Evolutionary conservation across 1,140 invertebrate species (phyloP), one percentile per base, ranked within the genome.

Genomic region (Lanistes nyassanus): DNA sequence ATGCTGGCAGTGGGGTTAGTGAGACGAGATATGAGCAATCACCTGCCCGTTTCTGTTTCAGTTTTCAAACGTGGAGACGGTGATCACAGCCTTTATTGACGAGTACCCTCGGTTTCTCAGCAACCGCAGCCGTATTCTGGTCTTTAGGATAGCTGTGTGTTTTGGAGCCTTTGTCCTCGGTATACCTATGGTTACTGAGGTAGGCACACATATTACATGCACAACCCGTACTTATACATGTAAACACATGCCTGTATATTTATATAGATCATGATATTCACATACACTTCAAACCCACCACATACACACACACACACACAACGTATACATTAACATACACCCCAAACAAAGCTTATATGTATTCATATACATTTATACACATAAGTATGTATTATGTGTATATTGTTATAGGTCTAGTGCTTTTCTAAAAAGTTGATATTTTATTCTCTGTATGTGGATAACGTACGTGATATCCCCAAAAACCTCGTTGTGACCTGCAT

Each of bases 61-160:
- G 79, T 80, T 80, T 62, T 77, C 79, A 6, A 69, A 62, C 1
- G 69, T 72, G 9, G 79, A 80, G 55, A 80, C 79, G 7, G 55
- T 77, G 9, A 73, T 80, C 62, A 80, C 76, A 1, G 53, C 76
- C 23, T 67, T 80, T 21, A 75, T 76, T 7, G 79, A 80, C 60
- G 76, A 77, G 69, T 77, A 75, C 47, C 75, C 79, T 1, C 7
- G 73, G 7, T 64, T 60, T 19, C 70, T 80, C 23, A 29, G 53
- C 42, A 65, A 42, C n/a, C 42, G 53, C 21, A 56, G 47, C 19
- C 65, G 65, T 37, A 55, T 64, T 34, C 29, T 64, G 0, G n/a
- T 80, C 0, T 70, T 78, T 65, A 68, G 79, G 34, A 26, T 72
- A 39, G 21, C 2, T 29, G 76, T 80, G n/a, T 78, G 76, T 51